A percentile compares a stretch with the other conserved stretches of the same genome.
These are phyloP conservation scores for Pterois miles DNA, from an alignment of 2,797 vertebrate species.

Conservation along the genomic window DNA sequence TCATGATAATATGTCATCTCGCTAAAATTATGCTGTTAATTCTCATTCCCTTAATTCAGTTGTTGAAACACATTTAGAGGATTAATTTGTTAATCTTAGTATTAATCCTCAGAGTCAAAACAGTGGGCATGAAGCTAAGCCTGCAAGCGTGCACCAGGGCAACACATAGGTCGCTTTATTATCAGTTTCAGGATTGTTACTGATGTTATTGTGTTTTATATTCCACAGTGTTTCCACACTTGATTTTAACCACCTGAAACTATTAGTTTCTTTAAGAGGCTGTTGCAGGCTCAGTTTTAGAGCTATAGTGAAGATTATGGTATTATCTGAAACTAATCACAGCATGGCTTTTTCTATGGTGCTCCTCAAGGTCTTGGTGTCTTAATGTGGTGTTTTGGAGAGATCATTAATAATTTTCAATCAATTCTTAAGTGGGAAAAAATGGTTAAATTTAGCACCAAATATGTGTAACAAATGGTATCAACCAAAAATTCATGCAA, in stretches of 20 bases:
- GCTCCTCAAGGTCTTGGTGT: accelerated
- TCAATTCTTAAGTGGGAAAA: too few species aligned
- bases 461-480: too few species aligned
- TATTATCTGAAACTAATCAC: too few species aligned
- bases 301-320: too few species aligned
- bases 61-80: neutral
- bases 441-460: too few species aligned
- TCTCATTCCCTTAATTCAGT: neutral
- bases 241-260: neutral
- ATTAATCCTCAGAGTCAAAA: neutral
- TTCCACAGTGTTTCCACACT: neutral
- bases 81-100: neutral
- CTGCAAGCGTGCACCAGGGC: neutral
- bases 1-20: neutral
- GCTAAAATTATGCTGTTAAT: neutral
- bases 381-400: too few species aligned
- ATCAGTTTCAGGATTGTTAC: neutral
- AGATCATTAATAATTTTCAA: too few species aligned
- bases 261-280: too few species aligned
- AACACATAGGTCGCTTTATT: neutral
- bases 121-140: neutral
- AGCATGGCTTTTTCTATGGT: too few species aligned
- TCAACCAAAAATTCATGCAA: too few species aligned
- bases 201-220: neutral
- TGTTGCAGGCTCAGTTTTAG: too few species aligned